Conservation (phyloP, 2,888 invertebrate genomes). For the Ecdyonurus torrentis region DNA sequence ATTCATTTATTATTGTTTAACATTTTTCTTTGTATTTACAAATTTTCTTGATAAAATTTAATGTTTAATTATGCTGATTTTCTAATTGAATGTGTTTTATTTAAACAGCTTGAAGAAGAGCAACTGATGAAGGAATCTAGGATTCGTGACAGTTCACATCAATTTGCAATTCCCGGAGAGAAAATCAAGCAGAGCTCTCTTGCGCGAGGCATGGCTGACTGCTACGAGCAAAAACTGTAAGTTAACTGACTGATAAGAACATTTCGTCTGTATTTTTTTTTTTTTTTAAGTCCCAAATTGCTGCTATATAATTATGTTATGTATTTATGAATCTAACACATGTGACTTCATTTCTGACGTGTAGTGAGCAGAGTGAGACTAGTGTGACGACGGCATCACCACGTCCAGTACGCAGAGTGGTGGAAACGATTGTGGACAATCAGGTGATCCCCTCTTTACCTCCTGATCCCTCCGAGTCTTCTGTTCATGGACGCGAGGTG, state of each 20-base stretch:
- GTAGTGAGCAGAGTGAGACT: conserved; percentile 2
- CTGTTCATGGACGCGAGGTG: conserved; percentile 75
- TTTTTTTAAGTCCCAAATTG: conserved; percentile 4
- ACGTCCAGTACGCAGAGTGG: conserved; percentile 6
- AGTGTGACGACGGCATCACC: conserved; percentile 13
- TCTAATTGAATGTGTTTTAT: conserved; percentile 11
- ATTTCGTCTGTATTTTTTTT: no score
- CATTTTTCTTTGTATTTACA: not conserved
- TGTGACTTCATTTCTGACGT: not conserved
- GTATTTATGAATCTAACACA: not conserved
- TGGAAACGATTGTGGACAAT: conserved; percentile 13
- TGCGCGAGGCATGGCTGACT: conserved; percentile 75
- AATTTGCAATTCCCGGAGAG: conserved; percentile 72
- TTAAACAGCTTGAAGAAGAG: conserved; percentile 64
- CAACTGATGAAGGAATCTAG: conserved; percentile 69
- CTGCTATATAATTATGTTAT: not conserved
- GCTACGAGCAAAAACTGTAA: conserved; percentile 72
- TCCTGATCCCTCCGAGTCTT: conserved; percentile 65
- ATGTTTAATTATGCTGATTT: conserved; percentile 7
- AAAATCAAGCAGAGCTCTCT: conserved; percentile 56
- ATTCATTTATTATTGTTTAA: no score
- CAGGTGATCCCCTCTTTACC: conserved; percentile 19
- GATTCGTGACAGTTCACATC: conserved; percentile 58
- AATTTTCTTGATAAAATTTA: no score
- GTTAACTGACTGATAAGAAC: no score